Conservation (phyloP, 2,888 invertebrate genomes). For the Abscondita cerata region DNA sequence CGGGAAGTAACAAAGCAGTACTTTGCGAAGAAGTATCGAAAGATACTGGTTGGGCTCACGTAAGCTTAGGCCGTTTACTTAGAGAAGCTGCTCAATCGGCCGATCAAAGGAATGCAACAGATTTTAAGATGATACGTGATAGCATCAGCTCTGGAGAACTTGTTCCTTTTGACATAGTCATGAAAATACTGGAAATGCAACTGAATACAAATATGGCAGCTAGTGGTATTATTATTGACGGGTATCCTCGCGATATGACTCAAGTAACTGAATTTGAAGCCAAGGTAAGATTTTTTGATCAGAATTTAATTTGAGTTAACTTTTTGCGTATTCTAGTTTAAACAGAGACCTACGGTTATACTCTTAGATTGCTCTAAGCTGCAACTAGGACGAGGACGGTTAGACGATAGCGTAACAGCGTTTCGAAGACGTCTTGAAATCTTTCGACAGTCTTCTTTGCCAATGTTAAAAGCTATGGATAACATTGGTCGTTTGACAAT, state of each 20-base stretch:
- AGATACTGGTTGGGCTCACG: slow-evolving; percentile 77
- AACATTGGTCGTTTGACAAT: slow-evolving; percentile 82
- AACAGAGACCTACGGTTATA: slow-evolving; percentile 78
- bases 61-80: slow-evolving; percentile 80
- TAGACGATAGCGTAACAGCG: slow-evolving; percentile 87
- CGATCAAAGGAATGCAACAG: slow-evolving; percentile 54
- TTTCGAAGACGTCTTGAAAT: slow-evolving; percentile 83
- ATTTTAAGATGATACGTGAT: slow-evolving; percentile 63
- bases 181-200: slow-evolving; percentile 76
- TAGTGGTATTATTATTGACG: slow-evolving; percentile 89
- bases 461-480: slow-evolving; percentile 87
- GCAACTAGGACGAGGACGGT: slow-evolving; percentile 81
- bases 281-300: slow-evolving; percentile 67
- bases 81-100: slow-evolving; percentile 73
- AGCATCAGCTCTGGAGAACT: slow-evolving; percentile 82
- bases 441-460: slow-evolving; percentile 86
- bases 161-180: slow-evolving; percentile 79
- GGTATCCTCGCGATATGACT: slow-evolving; percentile 89
- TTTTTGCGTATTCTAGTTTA: slow-evolving; percentile 73
- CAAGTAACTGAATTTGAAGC: slow-evolving; percentile 89
- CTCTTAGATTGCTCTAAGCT: slow-evolving; percentile 91
- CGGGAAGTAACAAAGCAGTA: slow-evolving; percentile 88
- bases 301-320: slow-evolving; percentile 3
- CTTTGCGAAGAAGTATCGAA: slow-evolving; percentile 77
- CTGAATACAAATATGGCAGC: slow-evolving; percentile 67